These are phyloP conservation scores for Poeciliopsis turneri DNA, from an alignment of 2,797 vertebrate species.

Conservation along the genomic window DNA sequence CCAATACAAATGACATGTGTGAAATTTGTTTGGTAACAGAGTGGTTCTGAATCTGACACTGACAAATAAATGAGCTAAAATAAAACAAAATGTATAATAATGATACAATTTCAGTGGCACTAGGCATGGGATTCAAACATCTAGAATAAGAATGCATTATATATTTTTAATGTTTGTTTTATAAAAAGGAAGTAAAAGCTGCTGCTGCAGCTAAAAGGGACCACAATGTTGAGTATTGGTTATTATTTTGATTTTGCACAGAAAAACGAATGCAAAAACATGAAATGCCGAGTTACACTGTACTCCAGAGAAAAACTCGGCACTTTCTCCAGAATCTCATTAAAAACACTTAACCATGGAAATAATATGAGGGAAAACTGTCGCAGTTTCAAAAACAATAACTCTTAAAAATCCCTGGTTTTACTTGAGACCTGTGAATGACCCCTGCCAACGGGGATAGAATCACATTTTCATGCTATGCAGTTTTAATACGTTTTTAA, in stretches of 20 bases:
- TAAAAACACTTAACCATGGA: background rate
- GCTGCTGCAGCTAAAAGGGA: background rate
- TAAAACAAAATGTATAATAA: conserved; percentile 23
- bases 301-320: background rate
- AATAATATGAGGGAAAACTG: background rate
- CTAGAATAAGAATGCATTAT: background rate
- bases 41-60: background rate
- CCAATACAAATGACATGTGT: background rate
- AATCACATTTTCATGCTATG: conserved; percentile 42
- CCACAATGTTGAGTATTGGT: background rate
- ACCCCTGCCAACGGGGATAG: background rate
- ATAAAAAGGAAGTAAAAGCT: background rate
- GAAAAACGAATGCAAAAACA: background rate
- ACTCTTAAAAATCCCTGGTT: background rate
- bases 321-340: background rate
- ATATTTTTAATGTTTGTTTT: background rate
- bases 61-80: conserved; percentile 36
- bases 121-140: background rate
- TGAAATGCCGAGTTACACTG: background rate
- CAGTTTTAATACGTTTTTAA: conserved; percentile 33
- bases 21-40: background rate
- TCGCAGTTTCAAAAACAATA: background rate
- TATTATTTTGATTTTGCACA: background rate
- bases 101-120: conserved; percentile 40
- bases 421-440: background rate